These are phyloP conservation scores for Lasioglossum marginatum DNA, from an alignment of 2,888 invertebrate genomes.

Conservation along the genomic window DNA sequence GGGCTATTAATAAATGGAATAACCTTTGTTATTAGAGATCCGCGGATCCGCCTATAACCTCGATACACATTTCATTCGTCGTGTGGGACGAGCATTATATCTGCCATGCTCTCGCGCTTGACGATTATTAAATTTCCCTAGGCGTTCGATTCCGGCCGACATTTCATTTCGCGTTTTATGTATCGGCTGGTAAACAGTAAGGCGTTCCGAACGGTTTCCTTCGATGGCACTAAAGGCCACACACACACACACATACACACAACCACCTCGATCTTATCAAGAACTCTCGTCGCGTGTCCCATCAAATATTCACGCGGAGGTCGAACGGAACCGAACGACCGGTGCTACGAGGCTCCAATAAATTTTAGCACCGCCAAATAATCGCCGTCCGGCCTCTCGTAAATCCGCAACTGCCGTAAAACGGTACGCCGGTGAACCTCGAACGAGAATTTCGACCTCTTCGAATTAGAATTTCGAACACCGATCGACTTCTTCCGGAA, in stretches of 20 bases:
- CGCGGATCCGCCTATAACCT: conserved; percentile 24
- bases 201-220: neutral
- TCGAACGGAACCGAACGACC: conserved; percentile 18
- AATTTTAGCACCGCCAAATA: conserved; percentile 7
- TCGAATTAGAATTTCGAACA: too few relatives aligned
- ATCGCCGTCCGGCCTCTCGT: neutral
- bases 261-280: neutral
- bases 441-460: neutral
- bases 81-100: neutral
- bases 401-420: neutral
- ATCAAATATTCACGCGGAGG: conserved; percentile 26
- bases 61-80: conserved; percentile 1
- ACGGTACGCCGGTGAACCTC: neutral
- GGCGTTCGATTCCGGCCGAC: neutral
- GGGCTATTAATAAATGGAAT: conserved; percentile 44
- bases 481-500: neutral
- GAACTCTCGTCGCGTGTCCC: neutral
- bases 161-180: neutral
- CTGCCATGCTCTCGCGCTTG: neutral
- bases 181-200: neutral
- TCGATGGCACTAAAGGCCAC: neutral
- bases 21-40: conserved; percentile 46
- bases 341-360: conserved; percentile 14
- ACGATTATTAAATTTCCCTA: conserved; percentile 7
- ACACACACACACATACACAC: too few relatives aligned